phyloP scores from a whole-genome alignment of 2,888 invertebrate genomes.

The Nyleta sp. region DNA sequence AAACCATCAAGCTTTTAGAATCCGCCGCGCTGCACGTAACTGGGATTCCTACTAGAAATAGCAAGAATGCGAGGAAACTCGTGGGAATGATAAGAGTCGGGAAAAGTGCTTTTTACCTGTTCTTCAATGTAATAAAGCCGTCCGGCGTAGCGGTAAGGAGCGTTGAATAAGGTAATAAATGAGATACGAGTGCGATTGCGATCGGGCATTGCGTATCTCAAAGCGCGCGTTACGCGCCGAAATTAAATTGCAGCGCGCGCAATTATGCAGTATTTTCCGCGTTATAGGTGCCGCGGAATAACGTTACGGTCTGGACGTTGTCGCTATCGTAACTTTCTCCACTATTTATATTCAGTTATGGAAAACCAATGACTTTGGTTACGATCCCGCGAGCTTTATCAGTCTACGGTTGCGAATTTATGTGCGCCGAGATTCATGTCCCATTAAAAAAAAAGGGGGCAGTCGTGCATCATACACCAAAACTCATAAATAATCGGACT shows the following conservation, averaged over 20 bases:
- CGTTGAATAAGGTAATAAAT: slow-evolving; percentile 57
- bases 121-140: slow-evolving; percentile 54
- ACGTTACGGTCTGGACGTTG: slow-evolving; percentile 36
- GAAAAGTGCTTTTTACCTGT: slow-evolving; percentile 47
- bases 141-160: slow-evolving; percentile 10
- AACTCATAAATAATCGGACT: slow-evolving; percentile 63
- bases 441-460: background rate
- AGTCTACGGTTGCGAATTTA: slow-evolving; percentile 37
- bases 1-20: slow-evolving; percentile 31
- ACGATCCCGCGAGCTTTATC: no score
- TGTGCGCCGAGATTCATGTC: slow-evolving; percentile 60
- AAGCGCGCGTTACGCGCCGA: slow-evolving; percentile 17
- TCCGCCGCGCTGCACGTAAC: slow-evolving; percentile 8
- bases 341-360: slow-evolving; percentile 62
- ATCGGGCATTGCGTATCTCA: slow-evolving; percentile 27
- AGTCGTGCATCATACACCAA: slow-evolving; percentile 59
- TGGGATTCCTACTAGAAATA: slow-evolving; percentile 19
- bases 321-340: slow-evolving; percentile 48
- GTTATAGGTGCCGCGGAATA: slow-evolving; percentile 29
- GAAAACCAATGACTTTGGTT: slow-evolving; percentile 58
- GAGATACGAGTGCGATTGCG: slow-evolving; percentile 47
- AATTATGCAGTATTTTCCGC: slow-evolving; percentile 49
- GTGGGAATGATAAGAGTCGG: slow-evolving; percentile 43
- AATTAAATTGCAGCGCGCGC: slow-evolving; percentile 40
- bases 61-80: slow-evolving; percentile 33